A percentile compares a stretch with the other conserved stretches of the same genome.
Evolutionary conservation across 2,888 invertebrate genomes (phyloP).

Genomic region (Orchesellides sinensis): DNA sequence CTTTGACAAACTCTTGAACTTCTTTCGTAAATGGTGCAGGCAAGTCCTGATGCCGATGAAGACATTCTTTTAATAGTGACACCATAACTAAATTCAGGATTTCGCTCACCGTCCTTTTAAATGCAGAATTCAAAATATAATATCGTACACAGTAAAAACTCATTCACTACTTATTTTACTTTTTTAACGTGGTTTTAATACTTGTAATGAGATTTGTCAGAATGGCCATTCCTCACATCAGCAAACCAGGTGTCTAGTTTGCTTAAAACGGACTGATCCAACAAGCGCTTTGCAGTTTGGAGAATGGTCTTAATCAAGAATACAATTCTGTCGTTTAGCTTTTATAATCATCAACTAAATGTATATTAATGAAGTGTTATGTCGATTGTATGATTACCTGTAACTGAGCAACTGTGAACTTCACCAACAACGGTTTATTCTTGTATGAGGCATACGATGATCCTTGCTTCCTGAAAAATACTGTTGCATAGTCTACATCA

Average conservation of each 20-base stretch:
- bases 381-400: conserved; percentile 75
- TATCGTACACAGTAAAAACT: background rate
- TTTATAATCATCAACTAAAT: background rate
- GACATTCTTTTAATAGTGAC: conserved; percentile 88
- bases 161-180: background rate
- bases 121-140: conserved; percentile 82
- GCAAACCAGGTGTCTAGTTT: conserved; percentile 70
- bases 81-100: conserved; percentile 95
- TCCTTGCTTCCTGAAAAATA: conserved; percentile 73
- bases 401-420: conserved; percentile 87
- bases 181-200: conserved; percentile 5
- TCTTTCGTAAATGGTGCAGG: conserved; percentile 94
- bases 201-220: conserved; percentile 70
- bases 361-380: background rate
- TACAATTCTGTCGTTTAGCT: background rate
- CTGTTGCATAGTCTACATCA: conserved; percentile 72
- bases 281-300: conserved; percentile 68
- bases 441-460: conserved; percentile 73
- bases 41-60: conserved; percentile 93
- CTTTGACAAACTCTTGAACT: conserved; percentile 93
- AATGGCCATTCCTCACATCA: conserved; percentile 69
- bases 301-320: conserved; percentile 64
- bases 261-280: conserved; percentile 66
- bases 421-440: conserved; percentile 78
- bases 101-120: conserved; percentile 95